These are phyloP conservation scores for Nezara viridula DNA, from an alignment of 2,888 invertebrate species.

Conservation along the genomic window DNA sequence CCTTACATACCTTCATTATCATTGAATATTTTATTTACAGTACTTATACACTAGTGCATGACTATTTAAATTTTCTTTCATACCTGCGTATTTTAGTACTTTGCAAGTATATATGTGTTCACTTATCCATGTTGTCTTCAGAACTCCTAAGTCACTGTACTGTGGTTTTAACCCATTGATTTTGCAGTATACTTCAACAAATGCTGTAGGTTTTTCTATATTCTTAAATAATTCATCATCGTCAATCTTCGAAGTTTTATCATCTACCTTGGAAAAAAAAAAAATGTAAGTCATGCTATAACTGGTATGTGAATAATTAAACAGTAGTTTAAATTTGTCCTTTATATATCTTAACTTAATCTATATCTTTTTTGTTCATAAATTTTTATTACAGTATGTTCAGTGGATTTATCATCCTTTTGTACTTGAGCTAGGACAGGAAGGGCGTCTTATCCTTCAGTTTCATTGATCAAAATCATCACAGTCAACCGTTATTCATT, in stretches of 20 bases:
- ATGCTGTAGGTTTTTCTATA: not conserved
- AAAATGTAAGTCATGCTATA: not conserved
- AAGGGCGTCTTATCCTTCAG: too few relatives aligned
- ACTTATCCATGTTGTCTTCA: slow-evolving; percentile 16
- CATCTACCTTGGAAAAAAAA: not conserved
- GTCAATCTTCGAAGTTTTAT: not conserved
- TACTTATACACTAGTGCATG: not conserved
- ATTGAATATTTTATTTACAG: not conserved
- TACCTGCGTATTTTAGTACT: slow-evolving; percentile 30
- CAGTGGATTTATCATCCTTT: too few relatives aligned
- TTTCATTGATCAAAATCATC: too few relatives aligned
- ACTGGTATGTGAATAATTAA: too few relatives aligned
- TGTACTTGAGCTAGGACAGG: too few relatives aligned
- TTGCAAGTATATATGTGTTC: slow-evolving; percentile 34
- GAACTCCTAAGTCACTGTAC: slow-evolving; percentile 15
- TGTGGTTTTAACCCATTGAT: not conserved
- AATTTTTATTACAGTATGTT: too few relatives aligned
- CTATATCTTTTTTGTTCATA: too few relatives aligned
- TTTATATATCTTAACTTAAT: too few relatives aligned
- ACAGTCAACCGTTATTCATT: too few relatives aligned
- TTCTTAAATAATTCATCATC: not conserved
- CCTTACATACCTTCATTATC: not conserved
- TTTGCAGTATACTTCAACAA: slow-evolving; percentile 28
- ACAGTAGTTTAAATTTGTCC: not conserved
- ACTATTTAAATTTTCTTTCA: not conserved